Conservation (phyloP, 2,113 vertebrate species). For the human (Homo sapiens) region DNA sequence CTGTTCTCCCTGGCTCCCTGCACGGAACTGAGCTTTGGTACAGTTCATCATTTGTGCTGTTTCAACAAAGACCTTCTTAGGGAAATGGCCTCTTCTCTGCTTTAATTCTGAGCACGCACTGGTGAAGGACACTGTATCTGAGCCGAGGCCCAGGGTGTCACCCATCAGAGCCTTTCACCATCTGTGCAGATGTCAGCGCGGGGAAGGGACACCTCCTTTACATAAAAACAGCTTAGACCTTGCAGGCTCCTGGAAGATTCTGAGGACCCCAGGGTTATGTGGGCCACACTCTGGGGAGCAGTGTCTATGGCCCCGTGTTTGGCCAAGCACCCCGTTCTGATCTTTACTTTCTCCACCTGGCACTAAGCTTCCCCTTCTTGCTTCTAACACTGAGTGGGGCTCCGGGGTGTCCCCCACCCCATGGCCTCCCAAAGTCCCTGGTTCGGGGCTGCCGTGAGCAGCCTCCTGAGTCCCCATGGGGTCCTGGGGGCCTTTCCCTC, state of each 20-base stretch:
- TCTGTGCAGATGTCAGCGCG: rapidly evolving
- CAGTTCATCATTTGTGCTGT: neutral
- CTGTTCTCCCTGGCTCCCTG: rapidly evolving
- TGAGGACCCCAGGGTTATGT: rapidly evolving
- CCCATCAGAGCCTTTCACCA: no score
- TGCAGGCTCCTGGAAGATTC: neutral
- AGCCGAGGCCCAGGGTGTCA: neutral
- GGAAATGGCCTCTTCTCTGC: neutral
- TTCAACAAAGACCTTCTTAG: neutral
- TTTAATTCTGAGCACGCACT: neutral
- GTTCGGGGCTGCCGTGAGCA: rapidly evolving
- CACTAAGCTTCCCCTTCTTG: neutral
- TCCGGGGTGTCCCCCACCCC: rapidly evolving
- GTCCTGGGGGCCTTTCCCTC: neutral
- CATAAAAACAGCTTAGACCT: no score
- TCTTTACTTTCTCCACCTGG: rapidly evolving
- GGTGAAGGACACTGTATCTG: neutral
- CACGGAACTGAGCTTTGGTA: no score
- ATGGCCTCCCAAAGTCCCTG: no score
- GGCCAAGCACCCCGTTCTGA: neutral
- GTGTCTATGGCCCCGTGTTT: neutral
- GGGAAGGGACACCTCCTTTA: neutral
- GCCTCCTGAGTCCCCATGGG: neutral
- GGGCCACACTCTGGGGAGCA: neutral
- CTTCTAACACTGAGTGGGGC: rapidly evolving